Evolutionary conservation across 2,888 invertebrate species (phyloP), one percentile per base, ranked within the genome.

Genomic region (Drosophila antonietae): DNA sequence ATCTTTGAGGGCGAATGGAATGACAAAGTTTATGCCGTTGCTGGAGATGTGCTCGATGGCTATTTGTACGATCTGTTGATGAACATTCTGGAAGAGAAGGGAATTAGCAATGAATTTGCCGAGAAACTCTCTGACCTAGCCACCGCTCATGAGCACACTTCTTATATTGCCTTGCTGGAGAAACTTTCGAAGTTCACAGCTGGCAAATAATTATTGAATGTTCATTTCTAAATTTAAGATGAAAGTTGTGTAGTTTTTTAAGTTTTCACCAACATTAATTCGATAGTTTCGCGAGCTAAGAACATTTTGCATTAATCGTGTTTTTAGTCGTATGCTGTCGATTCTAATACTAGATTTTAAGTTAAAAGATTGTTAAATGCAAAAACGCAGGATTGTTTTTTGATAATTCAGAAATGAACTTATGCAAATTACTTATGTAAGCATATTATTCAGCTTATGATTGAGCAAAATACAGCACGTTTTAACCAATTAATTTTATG

Each of bases 31-130:
- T 97, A 98, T 88, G 96, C 97, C 5, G 98, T 98, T 9, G 96
- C 97, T 67, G 98, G 98, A 53, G 98, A 98, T 91, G 97, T 98
- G 70, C 95, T 99, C 62, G 99, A 99, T 93, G 98, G 98, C 87
- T 97, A 98, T 90, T 93, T 99, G 61, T 99, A 99, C 91, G 98
- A 99, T 92, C 94, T 98, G 55, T 93, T 99, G 79, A 97, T 99
- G 96, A 98, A 98, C 91, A 94, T 98, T 81, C 94, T 99, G 67
- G 99, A 99, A 93, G 99, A 99, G 92, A 97, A 99, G 85, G 99
- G 99, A 41, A 94, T 99, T 72, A 96, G 96, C 90, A 98, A 98
- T 90, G 97, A 98, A 75, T 99, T 99, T 93, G 97, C 96, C 1
- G 96, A 97, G 85, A 97, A 98, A 91, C 91, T 99, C 23, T 95